Evolutionary conservation across 2,797 vertebrate genomes (phyloP), one percentile per base, ranked within the genome.

Genomic region (Margarornis squamiger): DNA sequence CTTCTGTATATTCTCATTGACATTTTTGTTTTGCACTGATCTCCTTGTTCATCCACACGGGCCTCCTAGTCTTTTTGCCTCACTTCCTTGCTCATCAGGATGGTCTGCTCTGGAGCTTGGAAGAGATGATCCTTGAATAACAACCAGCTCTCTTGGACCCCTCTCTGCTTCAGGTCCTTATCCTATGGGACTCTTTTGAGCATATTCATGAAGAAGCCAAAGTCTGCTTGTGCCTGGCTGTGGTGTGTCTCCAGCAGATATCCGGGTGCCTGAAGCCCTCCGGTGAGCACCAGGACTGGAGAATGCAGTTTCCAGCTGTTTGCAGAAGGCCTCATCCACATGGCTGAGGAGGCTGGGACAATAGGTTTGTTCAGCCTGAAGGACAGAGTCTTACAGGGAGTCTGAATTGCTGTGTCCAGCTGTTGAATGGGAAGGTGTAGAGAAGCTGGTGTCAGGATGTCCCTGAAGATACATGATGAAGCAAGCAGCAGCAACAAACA

Each of bases 21-120:
- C 1, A 1, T 30, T 9, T n/a, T 8, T 54, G 39, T 77, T 84
- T 90, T 72, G 16, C 29, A 38, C 0, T 0, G 2, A 29, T 48
- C 34, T 72, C 12, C 30, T 38, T 74, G 38, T 54, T 87, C 16
- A 43, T 54, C 20, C 26, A 48, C 8, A 15, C 7, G 63, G 7
- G 24, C 36, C 22, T 78, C n/a, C 8, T 10, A 7, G 29, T 5
- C 7, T 48, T 57, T 86, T 71, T 71, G 15, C 9, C 7, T 48
- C 21, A 63, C 11, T 54, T 55, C 8, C 18, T 57, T 52, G 7
- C 20, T 52, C 21, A 32, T 26, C 3, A 3, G 26, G 7, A 26
- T 30, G 12, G 12, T 21, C 12, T 2, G 1, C 27, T 71, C 17
- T 43, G 51, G 54, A 65, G 8, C 2, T 13, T 26, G 19, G 3